Evolutionary conservation across 2,113 vertebrate species (phyloP).

Genomic region (Triplophysa tibetana): DNA sequence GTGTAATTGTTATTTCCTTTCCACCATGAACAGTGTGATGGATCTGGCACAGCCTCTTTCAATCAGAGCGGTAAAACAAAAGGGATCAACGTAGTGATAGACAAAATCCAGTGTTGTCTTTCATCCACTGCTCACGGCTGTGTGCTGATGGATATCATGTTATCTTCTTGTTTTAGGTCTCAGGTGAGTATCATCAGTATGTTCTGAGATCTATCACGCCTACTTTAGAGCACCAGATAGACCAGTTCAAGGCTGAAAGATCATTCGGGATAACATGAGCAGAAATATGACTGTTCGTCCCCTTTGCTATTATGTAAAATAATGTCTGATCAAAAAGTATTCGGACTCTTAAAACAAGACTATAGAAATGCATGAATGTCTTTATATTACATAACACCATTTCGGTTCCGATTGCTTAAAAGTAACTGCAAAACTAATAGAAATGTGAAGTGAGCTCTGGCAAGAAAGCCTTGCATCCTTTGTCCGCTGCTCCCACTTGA

Average conservation of each 20-base stretch:
- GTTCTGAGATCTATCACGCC: background rate
- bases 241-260: no score
- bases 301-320: no score
- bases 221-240: background rate
- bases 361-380: no score
- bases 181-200: background rate
- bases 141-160: background rate
- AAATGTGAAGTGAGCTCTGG: background rate
- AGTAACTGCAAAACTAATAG: background rate
- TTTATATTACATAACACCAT: no score
- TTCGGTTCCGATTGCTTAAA: no score
- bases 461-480: background rate
- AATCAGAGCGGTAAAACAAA: background rate
- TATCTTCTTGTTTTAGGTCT: background rate
- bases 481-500: background rate
- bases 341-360: no score
- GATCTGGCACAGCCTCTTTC: slow-evolving; percentile 9
- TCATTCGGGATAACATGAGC: no score
- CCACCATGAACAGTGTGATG: background rate
- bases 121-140: background rate
- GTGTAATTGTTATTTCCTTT: slow-evolving; percentile 19
- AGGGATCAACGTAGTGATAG: no score
- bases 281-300: no score
- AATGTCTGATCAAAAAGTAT: no score
- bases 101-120: background rate